These are phyloP conservation scores for Pantherophis guttatus DNA, from an alignment of 2,113 vertebrate genomes.

Conservation along the genomic window DNA sequence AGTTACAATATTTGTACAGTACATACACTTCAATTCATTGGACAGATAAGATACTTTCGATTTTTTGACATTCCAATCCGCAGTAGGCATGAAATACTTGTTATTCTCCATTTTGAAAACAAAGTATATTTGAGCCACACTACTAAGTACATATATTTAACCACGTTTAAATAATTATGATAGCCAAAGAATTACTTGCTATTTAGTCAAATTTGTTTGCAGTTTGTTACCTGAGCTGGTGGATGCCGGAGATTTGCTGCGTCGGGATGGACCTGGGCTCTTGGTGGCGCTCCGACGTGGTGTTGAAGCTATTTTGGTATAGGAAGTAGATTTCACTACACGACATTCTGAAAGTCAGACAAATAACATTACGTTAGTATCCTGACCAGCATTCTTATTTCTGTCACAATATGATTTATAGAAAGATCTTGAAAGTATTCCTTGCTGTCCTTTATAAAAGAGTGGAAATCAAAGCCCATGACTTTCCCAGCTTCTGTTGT, in stretches of 20 bases:
- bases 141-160: background rate
- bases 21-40: background rate
- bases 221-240: constrained; percentile 84
- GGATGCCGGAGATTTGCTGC: constrained; percentile 96
- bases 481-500: background rate
- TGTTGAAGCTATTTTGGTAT: constrained; percentile 87
- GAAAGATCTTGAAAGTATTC: constrained; percentile 5
- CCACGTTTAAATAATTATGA: background rate
- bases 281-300: constrained; percentile 84
- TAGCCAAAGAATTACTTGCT: background rate
- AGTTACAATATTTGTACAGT: background rate
- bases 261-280: constrained; percentile 82
- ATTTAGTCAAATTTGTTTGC: background rate
- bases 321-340: constrained; percentile 92
- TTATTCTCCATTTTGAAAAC: background rate
- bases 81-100: background rate
- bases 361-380: constrained; percentile 46
- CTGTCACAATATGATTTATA: constrained; percentile 44
- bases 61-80: background rate
- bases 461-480: background rate
- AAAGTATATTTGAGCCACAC: background rate
- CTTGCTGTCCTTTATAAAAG: background rate
- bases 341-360: constrained; percentile 83
- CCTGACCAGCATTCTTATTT: constrained; percentile 44
- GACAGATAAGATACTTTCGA: background rate